These are phyloP conservation scores for Ridgeia piscesae DNA, from an alignment of 1,140 invertebrate genomes.

Conservation along the genomic window DNA sequence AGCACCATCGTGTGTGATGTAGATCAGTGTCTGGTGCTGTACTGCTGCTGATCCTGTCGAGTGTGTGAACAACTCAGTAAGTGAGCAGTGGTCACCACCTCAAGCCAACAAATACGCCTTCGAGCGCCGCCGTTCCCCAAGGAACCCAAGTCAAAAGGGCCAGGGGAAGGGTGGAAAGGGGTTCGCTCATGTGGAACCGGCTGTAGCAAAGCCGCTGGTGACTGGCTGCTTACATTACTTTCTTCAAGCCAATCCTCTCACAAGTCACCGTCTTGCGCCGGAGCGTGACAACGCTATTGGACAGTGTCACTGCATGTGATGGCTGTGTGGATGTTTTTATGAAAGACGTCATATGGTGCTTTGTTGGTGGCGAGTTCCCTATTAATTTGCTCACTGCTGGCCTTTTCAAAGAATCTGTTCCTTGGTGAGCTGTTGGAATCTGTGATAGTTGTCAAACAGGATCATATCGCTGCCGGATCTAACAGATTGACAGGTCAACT, in stretches of 20 bases:
- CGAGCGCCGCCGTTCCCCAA: background rate
- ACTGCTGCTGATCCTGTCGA: background rate
- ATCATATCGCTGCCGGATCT: background rate
- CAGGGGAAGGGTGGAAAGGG: background rate
- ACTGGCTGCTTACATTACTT: conserved; percentile 4
- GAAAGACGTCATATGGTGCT: conserved; percentile 4
- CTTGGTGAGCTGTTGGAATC: background rate
- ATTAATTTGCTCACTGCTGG: background rate
- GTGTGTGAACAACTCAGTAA: background rate
- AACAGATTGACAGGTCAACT: background rate
- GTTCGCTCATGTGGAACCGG: background rate
- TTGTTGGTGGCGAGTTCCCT: background rate
- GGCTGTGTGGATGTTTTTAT: background rate
- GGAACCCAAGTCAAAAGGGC: background rate
- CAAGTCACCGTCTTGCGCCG: background rate
- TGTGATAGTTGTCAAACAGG: background rate
- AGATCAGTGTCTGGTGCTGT: background rate
- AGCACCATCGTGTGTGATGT: background rate
- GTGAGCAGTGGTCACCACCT: background rate
- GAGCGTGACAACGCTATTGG: background rate
- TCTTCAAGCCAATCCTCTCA: background rate
- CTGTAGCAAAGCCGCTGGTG: background rate
- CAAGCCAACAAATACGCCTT: background rate
- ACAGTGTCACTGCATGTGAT: background rate
- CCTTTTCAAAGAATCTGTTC: background rate